phyloP scores from a whole-genome alignment of 2,797 vertebrate species.

The Amblyraja radiata region DNA sequence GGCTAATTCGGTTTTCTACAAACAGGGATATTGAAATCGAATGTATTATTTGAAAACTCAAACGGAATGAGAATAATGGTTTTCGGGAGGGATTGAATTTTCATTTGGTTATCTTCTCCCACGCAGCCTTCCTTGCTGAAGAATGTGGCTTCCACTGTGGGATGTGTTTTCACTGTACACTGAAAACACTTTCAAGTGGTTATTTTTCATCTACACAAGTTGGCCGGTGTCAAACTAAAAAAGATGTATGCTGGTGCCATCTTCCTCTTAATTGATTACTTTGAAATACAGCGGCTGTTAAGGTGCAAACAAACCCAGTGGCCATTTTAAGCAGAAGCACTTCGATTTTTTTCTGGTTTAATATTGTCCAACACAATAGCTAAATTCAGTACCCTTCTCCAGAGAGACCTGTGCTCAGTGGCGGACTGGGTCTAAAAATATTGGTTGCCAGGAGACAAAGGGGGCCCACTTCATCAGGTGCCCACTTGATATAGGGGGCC shows the following conservation, averaged over 20 bases:
- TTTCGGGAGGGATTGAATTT: background rate
- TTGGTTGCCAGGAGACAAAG: no score
- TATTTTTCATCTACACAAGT: background rate
- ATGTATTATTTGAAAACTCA: no score
- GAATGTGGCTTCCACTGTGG: background rate
- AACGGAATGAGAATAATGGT: no score
- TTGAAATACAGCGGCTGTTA: slow-evolving; percentile 6
- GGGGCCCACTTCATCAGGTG: no score
- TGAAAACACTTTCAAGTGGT: background rate
- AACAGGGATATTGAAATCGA: background rate
- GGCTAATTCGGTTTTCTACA: background rate
- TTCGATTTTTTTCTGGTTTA: background rate
- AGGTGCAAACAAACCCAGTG: background rate
- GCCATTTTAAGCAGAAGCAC: background rate
- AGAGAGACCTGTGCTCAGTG: background rate
- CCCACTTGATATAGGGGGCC: no score
- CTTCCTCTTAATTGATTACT: background rate
- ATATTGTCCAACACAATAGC: background rate
- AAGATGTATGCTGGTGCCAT: background rate
- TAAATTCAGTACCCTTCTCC: background rate
- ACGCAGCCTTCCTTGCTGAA: background rate
- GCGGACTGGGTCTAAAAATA: no score
- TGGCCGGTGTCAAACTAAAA: background rate
- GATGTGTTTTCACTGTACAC: background rate
- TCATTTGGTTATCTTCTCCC: background rate